These are phyloP conservation scores for Metopolophium dirhodum DNA, from an alignment of 1,140 invertebrate genomes.

Conservation along the genomic window DNA sequence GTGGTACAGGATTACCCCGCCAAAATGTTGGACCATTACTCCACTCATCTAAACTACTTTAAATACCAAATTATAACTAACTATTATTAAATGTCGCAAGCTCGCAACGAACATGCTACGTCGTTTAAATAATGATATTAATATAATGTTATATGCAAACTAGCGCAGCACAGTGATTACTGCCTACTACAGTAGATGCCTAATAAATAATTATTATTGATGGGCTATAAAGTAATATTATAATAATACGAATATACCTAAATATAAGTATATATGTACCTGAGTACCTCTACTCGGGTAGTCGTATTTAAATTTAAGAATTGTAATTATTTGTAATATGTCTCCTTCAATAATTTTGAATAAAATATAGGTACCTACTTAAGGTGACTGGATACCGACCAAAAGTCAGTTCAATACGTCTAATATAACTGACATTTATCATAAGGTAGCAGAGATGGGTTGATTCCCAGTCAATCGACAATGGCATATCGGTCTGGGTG, in stretches of 20 bases:
- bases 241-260: neutral
- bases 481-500: neutral
- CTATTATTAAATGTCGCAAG: too few relatives aligned
- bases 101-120: neutral
- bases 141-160: neutral
- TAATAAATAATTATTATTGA: neutral
- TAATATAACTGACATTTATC: neutral
- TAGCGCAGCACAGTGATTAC: neutral
- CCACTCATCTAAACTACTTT: too few relatives aligned
- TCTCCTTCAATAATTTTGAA: neutral
- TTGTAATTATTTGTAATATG: neutral
- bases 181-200: neutral
- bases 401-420: neutral
- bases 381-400: neutral
- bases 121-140: neutral
- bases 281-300: neutral
- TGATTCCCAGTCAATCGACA: neutral
- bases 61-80: too few relatives aligned
- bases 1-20: too few relatives aligned
- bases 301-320: neutral
- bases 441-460: neutral
- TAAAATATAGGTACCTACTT: neutral
- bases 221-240: neutral
- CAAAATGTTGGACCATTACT: too few relatives aligned
- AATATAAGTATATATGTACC: too few relatives aligned